phyloP scores from a whole-genome alignment of 2,797 vertebrate genomes.

The Epinephelus awoara region DNA sequence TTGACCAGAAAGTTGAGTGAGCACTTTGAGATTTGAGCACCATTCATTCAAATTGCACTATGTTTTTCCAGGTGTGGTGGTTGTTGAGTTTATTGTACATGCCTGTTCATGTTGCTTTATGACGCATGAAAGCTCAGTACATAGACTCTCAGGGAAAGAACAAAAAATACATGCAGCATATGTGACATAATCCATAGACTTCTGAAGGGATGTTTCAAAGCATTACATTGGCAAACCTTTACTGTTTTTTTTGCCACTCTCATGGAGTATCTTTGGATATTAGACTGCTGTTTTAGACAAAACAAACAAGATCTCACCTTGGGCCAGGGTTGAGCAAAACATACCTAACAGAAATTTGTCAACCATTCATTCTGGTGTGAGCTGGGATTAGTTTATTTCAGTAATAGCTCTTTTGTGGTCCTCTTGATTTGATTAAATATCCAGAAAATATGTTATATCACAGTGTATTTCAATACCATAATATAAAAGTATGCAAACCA shows the following conservation, averaged over 20 bases:
- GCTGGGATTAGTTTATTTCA: background rate
- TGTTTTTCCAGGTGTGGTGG: conserved; percentile 18
- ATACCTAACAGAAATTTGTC: background rate
- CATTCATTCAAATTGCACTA: conserved; percentile 24
- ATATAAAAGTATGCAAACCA: background rate
- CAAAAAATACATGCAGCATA: background rate
- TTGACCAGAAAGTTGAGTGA: conserved; percentile 58
- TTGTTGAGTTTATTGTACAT: background rate
- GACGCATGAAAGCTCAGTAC: background rate
- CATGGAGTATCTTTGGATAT: background rate
- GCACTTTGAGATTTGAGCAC: conserved; percentile 20
- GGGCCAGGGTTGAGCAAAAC: background rate
- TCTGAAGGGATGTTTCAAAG: background rate
- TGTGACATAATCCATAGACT: background rate
- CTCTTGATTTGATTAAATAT: background rate
- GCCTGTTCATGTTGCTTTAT: background rate
- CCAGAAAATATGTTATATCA: background rate
- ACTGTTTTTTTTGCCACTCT: background rate
- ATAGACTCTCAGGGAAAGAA: background rate
- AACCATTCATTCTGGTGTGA: background rate
- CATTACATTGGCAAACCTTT: background rate
- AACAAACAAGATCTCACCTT: background rate
- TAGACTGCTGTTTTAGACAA: background rate
- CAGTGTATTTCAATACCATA: background rate
- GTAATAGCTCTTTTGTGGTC: background rate